Evolutionary conservation across 1,140 invertebrate species (phyloP).

Genomic region (Pteromalus puparum): DNA sequence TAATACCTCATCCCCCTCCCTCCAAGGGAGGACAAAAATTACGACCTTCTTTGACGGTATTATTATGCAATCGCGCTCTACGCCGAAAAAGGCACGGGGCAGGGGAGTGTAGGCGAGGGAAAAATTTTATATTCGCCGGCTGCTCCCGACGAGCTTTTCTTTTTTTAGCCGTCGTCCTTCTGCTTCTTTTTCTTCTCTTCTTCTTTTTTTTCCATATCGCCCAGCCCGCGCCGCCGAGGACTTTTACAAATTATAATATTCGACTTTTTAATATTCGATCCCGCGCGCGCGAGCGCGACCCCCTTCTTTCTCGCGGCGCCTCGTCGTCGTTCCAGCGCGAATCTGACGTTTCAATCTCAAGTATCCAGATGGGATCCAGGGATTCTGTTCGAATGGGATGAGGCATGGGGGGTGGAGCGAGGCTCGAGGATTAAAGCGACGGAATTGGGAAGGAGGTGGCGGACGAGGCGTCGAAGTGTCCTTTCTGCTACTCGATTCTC

Average conservation of each 20-base stretch:
- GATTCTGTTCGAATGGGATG: conserved; percentile 53
- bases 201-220: conserved; percentile 4
- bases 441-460: background rate
- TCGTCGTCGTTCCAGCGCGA: conserved; percentile 59
- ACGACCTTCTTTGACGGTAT: conserved; percentile 22
- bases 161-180: background rate
- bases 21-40: background rate
- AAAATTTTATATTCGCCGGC: background rate
- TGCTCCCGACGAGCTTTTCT: conserved; percentile 8
- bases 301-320: conserved; percentile 43
- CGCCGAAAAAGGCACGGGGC: background rate
- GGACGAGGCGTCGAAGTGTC: conserved; percentile 31
- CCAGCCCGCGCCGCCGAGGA: conserved; percentile 43
- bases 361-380: conserved; percentile 72
- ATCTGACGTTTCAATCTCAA: conserved; percentile 75
- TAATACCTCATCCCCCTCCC: background rate
- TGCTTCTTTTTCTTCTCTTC: conserved; percentile 2
- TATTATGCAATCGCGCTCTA: conserved; percentile 33
- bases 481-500: conserved; percentile 25
- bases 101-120: conserved; percentile 1
- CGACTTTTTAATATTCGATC: conserved; percentile 68
- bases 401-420: background rate
- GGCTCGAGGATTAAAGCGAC: conserved; percentile 42
- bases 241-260: conserved; percentile 68
- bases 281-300: no score